phyloP scores from a whole-genome alignment of 2,113 vertebrate genomes.

The Amia ocellicauda region DNA sequence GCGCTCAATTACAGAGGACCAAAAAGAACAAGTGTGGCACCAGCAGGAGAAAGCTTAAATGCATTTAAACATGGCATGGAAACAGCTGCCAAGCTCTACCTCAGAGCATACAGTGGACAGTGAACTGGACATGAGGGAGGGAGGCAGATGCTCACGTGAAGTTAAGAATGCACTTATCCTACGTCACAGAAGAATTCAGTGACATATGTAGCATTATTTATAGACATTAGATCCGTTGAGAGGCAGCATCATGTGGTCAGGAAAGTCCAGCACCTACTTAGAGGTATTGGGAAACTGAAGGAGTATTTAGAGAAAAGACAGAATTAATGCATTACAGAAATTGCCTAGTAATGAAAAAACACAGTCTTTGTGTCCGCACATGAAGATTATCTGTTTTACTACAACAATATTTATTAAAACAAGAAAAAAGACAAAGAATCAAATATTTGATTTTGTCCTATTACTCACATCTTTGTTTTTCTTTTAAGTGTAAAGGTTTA shows the following conservation, averaged over 20 bases:
- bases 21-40: no score
- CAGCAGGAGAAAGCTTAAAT: no score
- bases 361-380: background rate
- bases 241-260: no score
- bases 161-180: conserved; percentile 4
- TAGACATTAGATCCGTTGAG: conserved; percentile 8
- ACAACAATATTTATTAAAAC: no score
- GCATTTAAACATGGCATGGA: background rate
- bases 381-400: conserved; percentile 2
- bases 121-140: background rate
- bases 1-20: no score
- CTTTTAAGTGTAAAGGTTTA: no score
- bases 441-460: no score
- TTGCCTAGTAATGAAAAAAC: background rate
- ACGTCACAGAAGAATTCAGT: background rate
- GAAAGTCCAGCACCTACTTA: background rate
- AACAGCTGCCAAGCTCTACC: background rate
- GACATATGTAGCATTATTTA: conserved; percentile 10
- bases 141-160: background rate
- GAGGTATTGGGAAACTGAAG: background rate
- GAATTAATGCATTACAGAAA: background rate
- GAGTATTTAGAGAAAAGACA: background rate
- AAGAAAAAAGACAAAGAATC: no score
- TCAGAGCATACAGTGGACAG: background rate
- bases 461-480: no score